Percentiles rank a stretch among this genome's conserved stretches.
phyloP scores from a whole-genome alignment of 2,113 vertebrate species.

The Amphiprion ocellaris region DNA sequence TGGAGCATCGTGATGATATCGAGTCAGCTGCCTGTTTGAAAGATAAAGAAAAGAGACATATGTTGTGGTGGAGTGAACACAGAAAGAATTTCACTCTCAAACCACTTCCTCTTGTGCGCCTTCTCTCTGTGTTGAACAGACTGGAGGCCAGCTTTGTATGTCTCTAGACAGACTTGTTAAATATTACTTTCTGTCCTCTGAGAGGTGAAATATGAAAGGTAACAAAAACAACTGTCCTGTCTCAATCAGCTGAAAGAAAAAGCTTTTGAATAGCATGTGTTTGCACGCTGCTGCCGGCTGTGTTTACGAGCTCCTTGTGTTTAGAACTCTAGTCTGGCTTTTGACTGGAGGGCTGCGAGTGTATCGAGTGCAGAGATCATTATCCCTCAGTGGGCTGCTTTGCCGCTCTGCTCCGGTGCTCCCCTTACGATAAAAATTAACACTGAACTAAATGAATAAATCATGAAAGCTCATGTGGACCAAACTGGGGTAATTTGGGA shows the following conservation, averaged over 20 bases:
- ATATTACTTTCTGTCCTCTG: constrained; percentile 4
- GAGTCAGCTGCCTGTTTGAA: neutral
- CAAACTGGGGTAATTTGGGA: constrained; percentile 46
- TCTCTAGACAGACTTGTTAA: constrained; percentile 16
- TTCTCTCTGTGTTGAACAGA: constrained; percentile 26
- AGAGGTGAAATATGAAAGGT: constrained; percentile 5
- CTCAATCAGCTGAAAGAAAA: neutral
- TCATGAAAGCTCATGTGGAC: constrained; percentile 49
- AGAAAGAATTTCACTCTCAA: constrained; percentile 27
- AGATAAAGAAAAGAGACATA: neutral
- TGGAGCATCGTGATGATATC: neutral
- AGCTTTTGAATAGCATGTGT: neutral
- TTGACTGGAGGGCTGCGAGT: constrained; percentile 38
- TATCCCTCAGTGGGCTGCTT: constrained; percentile 44
- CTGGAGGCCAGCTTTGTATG: neutral
- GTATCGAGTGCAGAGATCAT: constrained; percentile 48
- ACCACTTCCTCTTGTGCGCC: constrained; percentile 62
- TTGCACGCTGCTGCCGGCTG: neutral
- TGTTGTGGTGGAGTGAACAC: neutral
- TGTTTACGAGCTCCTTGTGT: constrained; percentile 38
- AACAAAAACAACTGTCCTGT: neutral
- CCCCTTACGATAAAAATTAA: constrained; percentile 48
- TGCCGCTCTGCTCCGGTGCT: constrained; percentile 26
- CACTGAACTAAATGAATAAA: constrained; percentile 65
- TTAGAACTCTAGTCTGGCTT: constrained; percentile 22